These are phyloP conservation scores for Pionites leucogaster DNA, from an alignment of 2,113 vertebrate genomes.

Conservation along the genomic window DNA sequence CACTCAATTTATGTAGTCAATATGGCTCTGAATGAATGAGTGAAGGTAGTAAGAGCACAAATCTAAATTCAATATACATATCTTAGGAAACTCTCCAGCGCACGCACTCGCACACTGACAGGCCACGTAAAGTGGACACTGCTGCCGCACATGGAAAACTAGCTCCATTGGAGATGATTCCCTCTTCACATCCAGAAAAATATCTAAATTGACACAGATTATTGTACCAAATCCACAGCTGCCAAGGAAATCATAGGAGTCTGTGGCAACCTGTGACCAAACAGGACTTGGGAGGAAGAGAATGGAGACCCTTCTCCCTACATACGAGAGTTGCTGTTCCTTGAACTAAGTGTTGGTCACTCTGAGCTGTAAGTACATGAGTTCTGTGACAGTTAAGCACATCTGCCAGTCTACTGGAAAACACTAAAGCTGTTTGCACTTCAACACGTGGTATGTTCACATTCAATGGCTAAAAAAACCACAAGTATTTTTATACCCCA, in stretches of 20 bases:
- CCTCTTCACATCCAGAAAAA: background rate
- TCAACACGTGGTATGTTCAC: rapidly evolving
- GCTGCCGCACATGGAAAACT: background rate
- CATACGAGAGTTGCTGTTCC: rapidly evolving
- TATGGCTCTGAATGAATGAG: constrained; percentile 73
- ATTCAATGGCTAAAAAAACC: rapidly evolving
- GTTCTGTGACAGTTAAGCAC: background rate
- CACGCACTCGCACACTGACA: background rate
- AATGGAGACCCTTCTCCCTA: rapidly evolving
- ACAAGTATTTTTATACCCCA: background rate
- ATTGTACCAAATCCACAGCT: background rate
- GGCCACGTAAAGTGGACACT: background rate
- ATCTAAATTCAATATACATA: constrained; percentile 71
- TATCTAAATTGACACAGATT: background rate
- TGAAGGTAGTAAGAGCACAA: constrained; percentile 69
- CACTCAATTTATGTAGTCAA: constrained; percentile 77
- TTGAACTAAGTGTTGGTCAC: background rate
- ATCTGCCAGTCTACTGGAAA: background rate
- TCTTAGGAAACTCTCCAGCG: constrained; percentile 50
- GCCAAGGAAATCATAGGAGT: background rate
- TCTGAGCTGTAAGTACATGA: background rate
- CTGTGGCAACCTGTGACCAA: background rate
- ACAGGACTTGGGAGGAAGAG: background rate
- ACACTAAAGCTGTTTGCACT: background rate
- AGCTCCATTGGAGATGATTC: background rate